phyloP scores from a whole-genome alignment of 2,797 vertebrate genomes.

The Todus mexicanus region DNA sequence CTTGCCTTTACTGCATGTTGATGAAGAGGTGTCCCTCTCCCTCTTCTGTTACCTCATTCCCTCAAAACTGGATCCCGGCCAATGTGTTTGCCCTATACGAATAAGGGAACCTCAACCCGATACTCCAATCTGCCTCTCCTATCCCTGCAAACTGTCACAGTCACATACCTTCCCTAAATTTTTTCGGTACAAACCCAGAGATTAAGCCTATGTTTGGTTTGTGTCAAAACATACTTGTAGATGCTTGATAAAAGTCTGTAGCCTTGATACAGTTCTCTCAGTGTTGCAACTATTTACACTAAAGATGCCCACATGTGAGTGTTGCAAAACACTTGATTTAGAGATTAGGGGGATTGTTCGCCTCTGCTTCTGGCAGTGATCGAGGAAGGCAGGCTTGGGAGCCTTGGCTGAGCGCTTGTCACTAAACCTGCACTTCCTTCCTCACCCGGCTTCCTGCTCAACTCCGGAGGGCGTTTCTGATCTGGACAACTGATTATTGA shows the following conservation, averaged over 20 bases:
- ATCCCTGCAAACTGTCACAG: neutral
- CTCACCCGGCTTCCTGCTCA: neutral
- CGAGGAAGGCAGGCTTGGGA: neutral
- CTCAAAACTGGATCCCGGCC: neutral
- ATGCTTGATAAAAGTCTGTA: neutral
- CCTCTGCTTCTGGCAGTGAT: neutral
- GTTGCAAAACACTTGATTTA: neutral
- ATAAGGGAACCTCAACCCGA: neutral
- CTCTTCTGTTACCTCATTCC: neutral
- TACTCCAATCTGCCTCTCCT: neutral
- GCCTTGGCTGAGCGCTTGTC: neutral
- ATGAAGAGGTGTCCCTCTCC: neutral
- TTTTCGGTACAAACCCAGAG: neutral
- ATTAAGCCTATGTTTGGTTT: neutral
- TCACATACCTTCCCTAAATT: neutral
- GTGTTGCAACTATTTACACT: neutral
- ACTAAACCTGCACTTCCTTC: neutral
- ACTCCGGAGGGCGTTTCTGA: neutral
- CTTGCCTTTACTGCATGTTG: neutral
- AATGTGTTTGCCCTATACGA: neutral
- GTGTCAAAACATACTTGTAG: neutral
- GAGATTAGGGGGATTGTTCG: neutral
- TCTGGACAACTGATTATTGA: neutral
- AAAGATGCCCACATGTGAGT: neutral
- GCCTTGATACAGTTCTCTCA: neutral